Base-by-base conservation (phyloP, 2,888 invertebrate genomes). In the Malacosoma neustria region DNA sequence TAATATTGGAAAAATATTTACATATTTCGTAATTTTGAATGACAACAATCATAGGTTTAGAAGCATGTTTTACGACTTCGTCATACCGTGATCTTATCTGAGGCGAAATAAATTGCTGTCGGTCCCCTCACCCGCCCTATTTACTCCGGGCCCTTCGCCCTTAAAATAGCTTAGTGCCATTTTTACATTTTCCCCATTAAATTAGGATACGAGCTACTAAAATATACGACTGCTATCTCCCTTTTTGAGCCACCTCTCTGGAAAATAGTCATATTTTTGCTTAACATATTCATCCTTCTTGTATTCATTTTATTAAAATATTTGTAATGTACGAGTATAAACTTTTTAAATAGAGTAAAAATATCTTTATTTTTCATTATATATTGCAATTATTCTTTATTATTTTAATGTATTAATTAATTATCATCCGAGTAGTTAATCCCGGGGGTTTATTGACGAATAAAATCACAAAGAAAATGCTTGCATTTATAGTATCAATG, bases 101-200 rank as follows among this genome's bases (percentile, higher is more conserved):
- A 54, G 53, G 61, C 48, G 59, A 61, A 68, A 71, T 72, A 72
- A 71, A 71, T 72, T 66, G 64, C 61, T 61, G 60, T 54, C 48
- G 45, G 35, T 39, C 51, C 45, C 42, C 39, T 37, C 33, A 40
- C 30, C 38, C 47, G 41, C 44, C 48, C 43, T 40, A 33, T 31
- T 41, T 13, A 9, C 22, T n/a, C n/a, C 22, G 22, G 30, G 30
- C 38, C 35, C 43, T 40, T 43, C 57, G 54, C 54, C 59, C 53
- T 46, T 45, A 50, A 45, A 54, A 61, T 71, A 68, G 66, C 61
- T 60, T 69, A 70, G 71, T 61, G 66, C 59, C 64, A 56, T 70
- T 74, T 75, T 74, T 72, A 72, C 72, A 71, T 69, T 65, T 63
- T 52, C 50, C 61, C 72, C 72, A 70, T 75, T 69, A 72, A 74